Evolutionary conservation across 2,113 vertebrate genomes (phyloP).

Genomic region (Xiphophorus couchianus): DNA sequence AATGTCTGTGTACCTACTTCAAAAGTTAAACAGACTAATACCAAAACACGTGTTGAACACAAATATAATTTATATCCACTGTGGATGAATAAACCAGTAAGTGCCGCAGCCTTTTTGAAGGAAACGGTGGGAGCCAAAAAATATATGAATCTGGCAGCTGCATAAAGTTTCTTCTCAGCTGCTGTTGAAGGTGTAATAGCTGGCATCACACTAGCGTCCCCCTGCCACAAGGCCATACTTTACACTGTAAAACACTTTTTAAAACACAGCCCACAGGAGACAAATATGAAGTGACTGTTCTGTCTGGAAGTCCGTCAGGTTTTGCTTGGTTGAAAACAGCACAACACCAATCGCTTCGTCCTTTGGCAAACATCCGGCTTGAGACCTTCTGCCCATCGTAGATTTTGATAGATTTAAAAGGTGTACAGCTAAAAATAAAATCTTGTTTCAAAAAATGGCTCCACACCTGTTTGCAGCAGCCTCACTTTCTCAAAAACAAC

Average conservation of each 20-base stretch:
- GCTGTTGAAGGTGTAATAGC: constrained; percentile 50
- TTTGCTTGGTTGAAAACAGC: constrained; percentile 12
- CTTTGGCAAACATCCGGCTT: constrained; percentile 35
- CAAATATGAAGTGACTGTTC: constrained; percentile 20
- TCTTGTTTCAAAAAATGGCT: too few relatives aligned
- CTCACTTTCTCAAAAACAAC: too few relatives aligned
- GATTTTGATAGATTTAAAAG: too few relatives aligned
- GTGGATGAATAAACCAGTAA: constrained; percentile 15
- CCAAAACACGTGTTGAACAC: constrained; percentile 33
- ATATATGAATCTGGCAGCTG: constrained; percentile 45
- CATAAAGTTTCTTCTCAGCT: constrained; percentile 32
- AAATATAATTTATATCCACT: constrained; percentile 37
- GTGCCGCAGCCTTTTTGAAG: constrained; percentile 2
- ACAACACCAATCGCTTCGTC: not conserved
- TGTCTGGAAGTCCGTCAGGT: not conserved
- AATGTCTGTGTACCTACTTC: not conserved
- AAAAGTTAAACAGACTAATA: constrained; percentile 10
- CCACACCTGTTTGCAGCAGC: not conserved
- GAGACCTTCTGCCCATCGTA: constrained; percentile 6
- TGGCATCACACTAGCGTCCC: constrained; percentile 28
- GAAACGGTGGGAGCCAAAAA: constrained; percentile 28
- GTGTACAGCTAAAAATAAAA: too few relatives aligned
- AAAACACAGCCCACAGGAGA: not conserved
- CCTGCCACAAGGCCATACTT: not conserved
- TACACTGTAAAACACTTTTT: constrained; percentile 9